phyloP scores from a whole-genome alignment of 2,888 invertebrate genomes.

The Junonia oenone region DNA sequence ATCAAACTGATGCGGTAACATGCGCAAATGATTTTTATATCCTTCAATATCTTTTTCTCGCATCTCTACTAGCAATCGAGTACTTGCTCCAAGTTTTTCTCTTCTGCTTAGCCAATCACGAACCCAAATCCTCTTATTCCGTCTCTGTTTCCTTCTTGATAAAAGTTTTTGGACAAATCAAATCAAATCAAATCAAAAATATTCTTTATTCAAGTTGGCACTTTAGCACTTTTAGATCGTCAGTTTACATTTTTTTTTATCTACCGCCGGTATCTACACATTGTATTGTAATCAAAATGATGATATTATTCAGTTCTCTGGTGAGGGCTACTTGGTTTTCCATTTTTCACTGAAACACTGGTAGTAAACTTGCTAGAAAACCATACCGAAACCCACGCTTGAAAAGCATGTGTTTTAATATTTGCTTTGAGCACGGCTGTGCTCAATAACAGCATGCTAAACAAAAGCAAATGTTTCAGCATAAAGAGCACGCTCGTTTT shows the following conservation, averaged over 20 bases:
- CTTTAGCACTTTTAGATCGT: too few species aligned
- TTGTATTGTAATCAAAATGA: not conserved
- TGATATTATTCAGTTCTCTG: not conserved
- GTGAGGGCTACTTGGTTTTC: not conserved
- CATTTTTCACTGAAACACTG: not conserved
- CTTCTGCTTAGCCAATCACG: conserved; percentile 15
- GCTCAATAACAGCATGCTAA: too few species aligned
- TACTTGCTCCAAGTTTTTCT: conserved; percentile 16
- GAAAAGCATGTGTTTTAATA: not conserved
- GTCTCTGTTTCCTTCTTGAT: conserved; percentile 1
- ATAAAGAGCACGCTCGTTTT: not conserved
- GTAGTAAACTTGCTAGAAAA: not conserved
- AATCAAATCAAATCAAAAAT: too few species aligned
- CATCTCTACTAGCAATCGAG: conserved; percentile 13
- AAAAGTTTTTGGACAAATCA: not conserved
- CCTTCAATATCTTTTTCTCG: conserved; percentile 4
- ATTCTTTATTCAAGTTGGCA: too few species aligned
- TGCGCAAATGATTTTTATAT: conserved; percentile 4
- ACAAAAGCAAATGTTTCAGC: too few species aligned
- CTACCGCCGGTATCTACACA: too few species aligned
- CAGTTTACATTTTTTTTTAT: too few species aligned
- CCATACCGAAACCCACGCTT: not conserved
- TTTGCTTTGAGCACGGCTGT: too few species aligned
- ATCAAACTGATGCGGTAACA: not conserved
- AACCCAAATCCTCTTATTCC: conserved; percentile 16